Evolutionary conservation across 2,888 invertebrate species (phyloP).

Genomic region (Sturmia bella): DNA sequence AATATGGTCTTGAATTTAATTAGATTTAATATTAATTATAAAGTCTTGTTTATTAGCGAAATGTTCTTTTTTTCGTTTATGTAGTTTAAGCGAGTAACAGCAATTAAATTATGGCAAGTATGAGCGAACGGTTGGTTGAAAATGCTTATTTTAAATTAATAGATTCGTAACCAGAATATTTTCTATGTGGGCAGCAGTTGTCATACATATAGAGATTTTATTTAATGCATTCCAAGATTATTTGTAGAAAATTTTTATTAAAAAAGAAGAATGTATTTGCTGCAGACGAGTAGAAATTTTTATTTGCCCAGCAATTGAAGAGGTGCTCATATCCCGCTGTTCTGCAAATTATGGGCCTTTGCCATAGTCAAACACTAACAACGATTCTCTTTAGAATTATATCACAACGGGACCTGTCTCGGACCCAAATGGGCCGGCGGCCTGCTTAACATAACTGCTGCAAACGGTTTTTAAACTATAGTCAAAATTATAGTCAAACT

Average conservation of each 20-base stretch:
- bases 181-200: slow-evolving; percentile 33
- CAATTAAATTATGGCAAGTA: slow-evolving; percentile 65
- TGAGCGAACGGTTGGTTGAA: slow-evolving; percentile 42
- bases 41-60: slow-evolving; percentile 58
- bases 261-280: too few species aligned
- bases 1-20: slow-evolving; percentile 70
- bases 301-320: too few species aligned
- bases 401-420: too few species aligned
- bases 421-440: too few species aligned
- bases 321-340: too few species aligned
- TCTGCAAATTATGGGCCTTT: too few species aligned
- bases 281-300: too few species aligned
- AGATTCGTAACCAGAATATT: slow-evolving; percentile 4
- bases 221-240: slow-evolving; percentile 15
- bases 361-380: too few species aligned
- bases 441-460: too few species aligned
- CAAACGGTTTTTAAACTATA: too few species aligned
- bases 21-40: slow-evolving; percentile 68
- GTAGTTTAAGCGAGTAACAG: slow-evolving; percentile 42
- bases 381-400: too few species aligned
- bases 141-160: slow-evolving; percentile 46
- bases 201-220: slow-evolving; percentile 29
- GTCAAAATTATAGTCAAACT: too few species aligned
- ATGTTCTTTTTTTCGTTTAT: slow-evolving; percentile 2
- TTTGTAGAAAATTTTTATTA: neutral